Evolutionary conservation across 2,797 vertebrate genomes (phyloP).

Genomic region (Ispidina lecontei): DNA sequence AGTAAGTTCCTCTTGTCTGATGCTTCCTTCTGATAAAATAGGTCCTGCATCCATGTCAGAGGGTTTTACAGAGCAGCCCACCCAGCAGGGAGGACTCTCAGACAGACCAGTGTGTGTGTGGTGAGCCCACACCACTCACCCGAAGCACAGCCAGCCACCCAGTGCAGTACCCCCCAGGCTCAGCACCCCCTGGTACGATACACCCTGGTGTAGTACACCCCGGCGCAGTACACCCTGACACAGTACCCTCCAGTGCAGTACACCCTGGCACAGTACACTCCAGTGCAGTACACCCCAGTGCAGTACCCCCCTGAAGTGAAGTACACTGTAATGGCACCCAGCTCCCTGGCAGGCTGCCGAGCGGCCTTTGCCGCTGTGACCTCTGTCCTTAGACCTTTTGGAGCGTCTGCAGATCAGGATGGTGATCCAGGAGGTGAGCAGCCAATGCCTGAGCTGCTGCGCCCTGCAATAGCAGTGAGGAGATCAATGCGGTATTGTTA

Average conservation of each 20-base stretch:
- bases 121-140: not conserved
- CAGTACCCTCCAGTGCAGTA: too few relatives aligned
- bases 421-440: not conserved
- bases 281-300: too few relatives aligned
- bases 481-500: not conserved
- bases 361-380: not conserved
- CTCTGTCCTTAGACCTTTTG: not conserved
- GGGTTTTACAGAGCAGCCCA: not conserved
- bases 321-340: not conserved
- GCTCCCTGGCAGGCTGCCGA: not conserved
- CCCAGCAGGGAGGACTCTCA: not conserved
- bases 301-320: not conserved
- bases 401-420: not conserved
- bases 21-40: not conserved
- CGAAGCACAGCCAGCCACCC: not conserved
- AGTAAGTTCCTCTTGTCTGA: not conserved
- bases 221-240: too few relatives aligned
- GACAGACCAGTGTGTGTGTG: not conserved
- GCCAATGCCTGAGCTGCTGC: not conserved
- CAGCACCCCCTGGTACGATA: too few relatives aligned
- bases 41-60: not conserved
- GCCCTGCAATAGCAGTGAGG: not conserved
- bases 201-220: too few relatives aligned
- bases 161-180: not conserved
- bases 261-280: too few relatives aligned